These are phyloP conservation scores for Epinephelus moara DNA, from an alignment of 2,113 vertebrate genomes.

Conservation along the genomic window DNA sequence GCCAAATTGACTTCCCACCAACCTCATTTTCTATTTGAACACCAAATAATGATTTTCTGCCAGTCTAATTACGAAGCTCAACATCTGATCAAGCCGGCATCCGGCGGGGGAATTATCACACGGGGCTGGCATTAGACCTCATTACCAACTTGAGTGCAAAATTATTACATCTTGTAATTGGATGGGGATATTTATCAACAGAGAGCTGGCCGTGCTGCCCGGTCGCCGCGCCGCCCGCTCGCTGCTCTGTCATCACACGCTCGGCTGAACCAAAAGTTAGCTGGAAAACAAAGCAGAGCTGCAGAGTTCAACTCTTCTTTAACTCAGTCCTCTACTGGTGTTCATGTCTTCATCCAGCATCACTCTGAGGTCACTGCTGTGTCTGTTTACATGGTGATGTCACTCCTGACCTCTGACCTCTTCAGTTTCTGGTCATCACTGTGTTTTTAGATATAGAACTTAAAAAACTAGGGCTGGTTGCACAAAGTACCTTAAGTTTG, in stretches of 20 bases:
- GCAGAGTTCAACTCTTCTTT: too few species aligned
- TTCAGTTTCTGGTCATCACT: too few species aligned
- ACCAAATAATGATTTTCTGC: constrained; percentile 99
- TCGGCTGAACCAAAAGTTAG: too few species aligned
- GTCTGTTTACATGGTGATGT: too few species aligned
- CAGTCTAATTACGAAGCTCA: constrained; percentile 97
- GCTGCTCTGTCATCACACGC: too few species aligned
- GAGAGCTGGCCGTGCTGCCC: constrained; percentile 22
- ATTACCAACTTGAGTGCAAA: constrained; percentile 96
- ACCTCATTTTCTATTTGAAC: constrained; percentile 98
- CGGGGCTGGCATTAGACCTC: constrained; percentile 96
- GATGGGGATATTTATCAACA: constrained; percentile 92
- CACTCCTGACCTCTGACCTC: too few species aligned
- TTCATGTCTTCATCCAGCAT: not conserved
- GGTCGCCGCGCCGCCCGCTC: too few species aligned
- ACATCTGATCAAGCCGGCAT: constrained; percentile 96
- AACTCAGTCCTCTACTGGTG: not conserved
- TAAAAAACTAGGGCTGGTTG: too few species aligned
- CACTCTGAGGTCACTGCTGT: not conserved
- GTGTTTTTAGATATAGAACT: too few species aligned
- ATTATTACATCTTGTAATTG: constrained; percentile 99
- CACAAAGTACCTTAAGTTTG: too few species aligned
- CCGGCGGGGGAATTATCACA: constrained; percentile 95
- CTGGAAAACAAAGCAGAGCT: too few species aligned
- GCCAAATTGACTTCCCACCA: constrained; percentile 97